Base-by-base conservation (phyloP, 2,888 invertebrate species). In the Cremastinae sp. region DNA sequence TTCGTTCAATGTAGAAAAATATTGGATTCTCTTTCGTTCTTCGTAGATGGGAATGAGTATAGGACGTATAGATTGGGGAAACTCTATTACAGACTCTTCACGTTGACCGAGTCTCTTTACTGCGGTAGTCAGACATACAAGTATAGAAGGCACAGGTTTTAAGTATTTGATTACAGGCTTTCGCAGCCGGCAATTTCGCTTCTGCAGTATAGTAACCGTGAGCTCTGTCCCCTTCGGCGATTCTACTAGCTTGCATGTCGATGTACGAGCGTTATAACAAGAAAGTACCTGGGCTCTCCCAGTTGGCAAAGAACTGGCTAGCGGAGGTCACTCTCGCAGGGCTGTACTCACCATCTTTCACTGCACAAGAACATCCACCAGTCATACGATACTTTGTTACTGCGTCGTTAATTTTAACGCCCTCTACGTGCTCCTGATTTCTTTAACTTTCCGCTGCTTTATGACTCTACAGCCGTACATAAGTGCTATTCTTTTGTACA, bases 331-430 rank as follows among this genome's bases (percentile, higher is more conserved):
- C 69, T 72, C 49, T 49, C 41, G 39, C 53, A 37, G 28, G 28
- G 28, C 37, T 66, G 53, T 18, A 47, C 58, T 51, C 35, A 62
- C 55, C 66, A 62, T 72, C 69, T 61, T 51, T 64, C 47, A 20
- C 41, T 59, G 28, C 28, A 28, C 55, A 70, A 68, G 78, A 81
- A 78, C 76, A 66, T 78, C 75, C 45, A 79, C 78, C 70, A 80
- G 80, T 84, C 83, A 83, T 85, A 83, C 86, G 82, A 85, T 87
- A 87, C 89, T 87, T 89, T 86, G 87, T 88, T 86, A 89, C 86
- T 81, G 80, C 83, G 84, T 83, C 86, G 89, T 89, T 89, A 89
- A 89, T 89, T 89, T 89, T 89, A 89, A 89, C 86, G 88, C 79
- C 73, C 75, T 72, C 82, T 88, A 89, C 89, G 89, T 89, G 88